Conservation (phyloP, 2,888 invertebrate genomes). For the Mesorhabditis sp. region DNA sequence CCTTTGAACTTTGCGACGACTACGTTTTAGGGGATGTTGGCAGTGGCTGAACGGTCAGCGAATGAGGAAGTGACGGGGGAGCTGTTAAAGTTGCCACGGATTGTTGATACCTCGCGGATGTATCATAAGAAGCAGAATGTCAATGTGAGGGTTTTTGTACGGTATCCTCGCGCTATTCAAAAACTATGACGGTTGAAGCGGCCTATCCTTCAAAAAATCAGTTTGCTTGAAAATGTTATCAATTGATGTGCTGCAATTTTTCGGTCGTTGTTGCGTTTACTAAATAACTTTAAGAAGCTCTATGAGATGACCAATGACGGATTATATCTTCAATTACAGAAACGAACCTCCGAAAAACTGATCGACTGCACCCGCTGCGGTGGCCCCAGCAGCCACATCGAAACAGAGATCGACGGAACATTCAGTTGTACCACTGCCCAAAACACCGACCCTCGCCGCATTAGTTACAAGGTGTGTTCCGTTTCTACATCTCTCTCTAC, state of each 20-base stretch:
- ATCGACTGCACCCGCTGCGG: not conserved
- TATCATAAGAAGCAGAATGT: not conserved
- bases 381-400: not conserved
- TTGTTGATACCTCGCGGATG: not conserved
- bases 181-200: too few relatives aligned
- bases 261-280: too few relatives aligned
- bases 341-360: not conserved
- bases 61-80: not conserved
- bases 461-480: not conserved
- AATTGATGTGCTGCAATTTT: too few relatives aligned
- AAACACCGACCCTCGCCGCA: not conserved
- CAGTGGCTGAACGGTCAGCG: not conserved
- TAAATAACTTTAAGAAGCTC: too few relatives aligned
- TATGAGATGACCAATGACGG: too few relatives aligned
- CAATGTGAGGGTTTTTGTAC: not conserved
- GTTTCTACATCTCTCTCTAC: too few relatives aligned
- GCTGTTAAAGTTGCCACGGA: conserved; percentile 4
- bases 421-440: not conserved
- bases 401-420: not conserved
- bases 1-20: too few relatives aligned
- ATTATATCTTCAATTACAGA: not conserved
- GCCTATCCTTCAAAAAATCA: too few relatives aligned
- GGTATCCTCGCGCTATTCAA: too few relatives aligned
- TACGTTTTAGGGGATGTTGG: not conserved
- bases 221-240: too few relatives aligned